phyloP scores from a whole-genome alignment of 2,113 vertebrate species.

The Myotis brandtii region DNA sequence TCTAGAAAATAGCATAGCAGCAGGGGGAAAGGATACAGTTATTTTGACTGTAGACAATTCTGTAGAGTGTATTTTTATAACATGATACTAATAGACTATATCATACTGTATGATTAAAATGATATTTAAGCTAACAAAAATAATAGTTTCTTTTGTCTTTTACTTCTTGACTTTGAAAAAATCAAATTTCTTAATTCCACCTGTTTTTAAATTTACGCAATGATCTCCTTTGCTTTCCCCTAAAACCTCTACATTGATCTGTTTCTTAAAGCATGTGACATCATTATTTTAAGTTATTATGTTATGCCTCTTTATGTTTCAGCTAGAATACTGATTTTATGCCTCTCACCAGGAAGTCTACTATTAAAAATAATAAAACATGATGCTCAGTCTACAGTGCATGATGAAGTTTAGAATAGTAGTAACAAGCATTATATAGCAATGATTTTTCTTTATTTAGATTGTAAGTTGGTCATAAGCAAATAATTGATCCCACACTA shows the following conservation, averaged over 20 bases:
- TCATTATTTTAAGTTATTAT: constrained; percentile 30
- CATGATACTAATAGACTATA: neutral
- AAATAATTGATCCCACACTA: constrained; percentile 57
- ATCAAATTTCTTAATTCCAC: neutral
- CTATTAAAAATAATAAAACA: constrained; percentile 6
- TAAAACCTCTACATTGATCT: neutral
- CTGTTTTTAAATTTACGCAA: neutral
- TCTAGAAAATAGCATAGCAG: neutral
- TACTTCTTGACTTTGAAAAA: neutral
- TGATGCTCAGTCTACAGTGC: neutral
- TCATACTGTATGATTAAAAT: neutral
- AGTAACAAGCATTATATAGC: constrained; percentile 20
- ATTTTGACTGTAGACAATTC: neutral
- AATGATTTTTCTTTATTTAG: constrained; percentile 61
- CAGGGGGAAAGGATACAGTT: neutral
- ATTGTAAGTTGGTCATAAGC: constrained; percentile 51
- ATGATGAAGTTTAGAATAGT: constrained; percentile 32
- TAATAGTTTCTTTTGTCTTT: neutral
- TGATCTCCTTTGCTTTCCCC: neutral
- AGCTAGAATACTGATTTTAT: constrained; percentile 29
- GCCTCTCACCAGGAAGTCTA: neutral
- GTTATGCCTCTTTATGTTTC: neutral
- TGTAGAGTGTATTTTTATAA: neutral
- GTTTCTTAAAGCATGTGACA: neutral
- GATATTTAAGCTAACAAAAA: neutral